A percentile compares a stretch with the other conserved stretches of the same genome.
These are phyloP conservation scores for Vulpes lagopus DNA, from an alignment of 2,113 vertebrate species.

Conservation along the genomic window DNA sequence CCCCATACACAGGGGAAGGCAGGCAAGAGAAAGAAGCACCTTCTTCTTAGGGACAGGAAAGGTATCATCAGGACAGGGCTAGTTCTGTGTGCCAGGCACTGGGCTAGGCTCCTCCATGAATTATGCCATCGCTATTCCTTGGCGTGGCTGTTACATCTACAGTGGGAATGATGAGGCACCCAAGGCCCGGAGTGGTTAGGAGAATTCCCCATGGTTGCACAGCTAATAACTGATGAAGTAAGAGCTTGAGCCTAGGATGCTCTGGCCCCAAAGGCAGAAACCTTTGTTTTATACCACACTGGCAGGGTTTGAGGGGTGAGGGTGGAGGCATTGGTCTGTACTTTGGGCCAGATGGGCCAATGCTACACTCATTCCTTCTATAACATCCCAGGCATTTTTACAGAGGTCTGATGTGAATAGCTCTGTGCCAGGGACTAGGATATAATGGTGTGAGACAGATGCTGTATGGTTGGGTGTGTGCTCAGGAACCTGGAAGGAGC, in stretches of 20 bases:
- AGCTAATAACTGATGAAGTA: background rate
- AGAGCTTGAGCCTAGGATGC: background rate
- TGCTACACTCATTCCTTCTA: background rate
- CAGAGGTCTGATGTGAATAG: background rate
- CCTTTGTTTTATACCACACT: background rate
- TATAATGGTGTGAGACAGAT: background rate
- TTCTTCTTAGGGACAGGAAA: background rate
- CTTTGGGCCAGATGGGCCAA: background rate
- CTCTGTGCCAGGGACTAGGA: background rate
- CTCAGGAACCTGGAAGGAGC: background rate
- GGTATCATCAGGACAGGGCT: background rate
- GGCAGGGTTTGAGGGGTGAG: background rate
- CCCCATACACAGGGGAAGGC: background rate
- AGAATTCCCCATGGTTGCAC: background rate
- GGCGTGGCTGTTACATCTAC: background rate
- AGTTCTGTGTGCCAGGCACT: background rate
- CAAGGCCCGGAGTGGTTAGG: background rate
- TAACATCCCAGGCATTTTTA: background rate
- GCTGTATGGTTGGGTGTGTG: background rate
- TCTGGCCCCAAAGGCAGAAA: background rate
- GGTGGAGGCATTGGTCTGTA: background rate
- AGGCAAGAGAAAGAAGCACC: constrained; percentile 19
- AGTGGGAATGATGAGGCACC: background rate
- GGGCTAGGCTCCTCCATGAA: background rate
- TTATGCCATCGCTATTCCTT: background rate